Conservation (phyloP, 2,797 vertebrate genomes). For the Labeo calbasu region DNA sequence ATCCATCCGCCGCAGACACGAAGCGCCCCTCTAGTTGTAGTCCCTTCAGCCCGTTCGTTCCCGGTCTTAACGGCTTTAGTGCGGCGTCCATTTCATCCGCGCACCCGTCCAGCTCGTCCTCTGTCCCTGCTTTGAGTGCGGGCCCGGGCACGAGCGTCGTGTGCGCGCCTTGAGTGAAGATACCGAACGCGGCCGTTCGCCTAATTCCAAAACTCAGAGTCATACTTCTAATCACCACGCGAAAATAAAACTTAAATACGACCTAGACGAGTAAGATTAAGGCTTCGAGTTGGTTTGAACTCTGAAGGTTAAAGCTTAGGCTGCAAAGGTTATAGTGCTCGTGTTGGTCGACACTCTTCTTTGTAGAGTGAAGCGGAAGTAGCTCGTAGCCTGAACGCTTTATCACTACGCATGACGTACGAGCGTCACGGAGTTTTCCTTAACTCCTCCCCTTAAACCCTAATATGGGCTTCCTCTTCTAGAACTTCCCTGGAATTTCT, state of each 20-base stretch:
- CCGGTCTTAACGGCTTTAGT: background rate
- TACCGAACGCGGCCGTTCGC: background rate
- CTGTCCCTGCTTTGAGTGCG: background rate
- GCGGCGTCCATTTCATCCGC: background rate
- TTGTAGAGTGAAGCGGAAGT: conserved; percentile 41
- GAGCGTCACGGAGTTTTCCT: background rate
- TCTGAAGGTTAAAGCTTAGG: background rate
- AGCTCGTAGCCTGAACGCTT: accelerated
- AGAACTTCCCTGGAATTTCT: accelerated
- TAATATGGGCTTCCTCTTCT: background rate
- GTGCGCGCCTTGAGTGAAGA: background rate
- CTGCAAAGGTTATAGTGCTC: background rate
- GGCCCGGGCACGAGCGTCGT: background rate
- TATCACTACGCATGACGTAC: background rate
- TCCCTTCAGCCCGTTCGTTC: background rate
- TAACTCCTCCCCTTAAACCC: background rate
- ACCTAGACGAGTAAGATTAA: no score
- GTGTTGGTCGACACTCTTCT: conserved; percentile 18
- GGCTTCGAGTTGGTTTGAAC: no score
- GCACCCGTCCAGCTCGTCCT: conserved; percentile 50
- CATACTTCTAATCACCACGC: background rate
- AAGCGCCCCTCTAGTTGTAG: conserved; percentile 18
- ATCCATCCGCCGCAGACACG: conserved; percentile 51
- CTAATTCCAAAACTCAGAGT: background rate
- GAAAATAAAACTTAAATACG: background rate